Evolutionary conservation across 2,888 invertebrate species (phyloP).

Genomic region (Dryomyza anilis): DNA sequence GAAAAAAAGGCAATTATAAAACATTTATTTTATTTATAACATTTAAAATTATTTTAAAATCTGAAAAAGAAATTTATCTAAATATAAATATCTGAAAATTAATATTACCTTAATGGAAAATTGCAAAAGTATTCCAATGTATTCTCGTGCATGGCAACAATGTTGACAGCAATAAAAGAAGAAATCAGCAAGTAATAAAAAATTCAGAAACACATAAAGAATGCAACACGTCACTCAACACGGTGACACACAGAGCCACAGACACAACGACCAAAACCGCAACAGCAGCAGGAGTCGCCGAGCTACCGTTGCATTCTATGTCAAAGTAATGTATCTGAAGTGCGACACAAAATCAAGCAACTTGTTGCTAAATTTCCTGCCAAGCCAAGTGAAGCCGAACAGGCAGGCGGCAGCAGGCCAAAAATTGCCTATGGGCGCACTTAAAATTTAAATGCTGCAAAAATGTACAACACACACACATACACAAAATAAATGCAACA

Average conservation of each 20-base stretch:
- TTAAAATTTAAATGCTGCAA: neutral
- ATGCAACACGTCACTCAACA: slow-evolving; percentile 3
- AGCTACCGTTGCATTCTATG: neutral
- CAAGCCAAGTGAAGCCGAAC: neutral
- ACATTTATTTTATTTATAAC: no score
- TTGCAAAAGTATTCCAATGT: no score
- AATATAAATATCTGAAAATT: no score
- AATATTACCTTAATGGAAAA: no score
- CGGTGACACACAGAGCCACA: neutral
- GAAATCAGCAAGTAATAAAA: slow-evolving; percentile 6
- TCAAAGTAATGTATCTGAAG: neutral
- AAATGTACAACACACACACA: no score
- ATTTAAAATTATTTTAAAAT: no score
- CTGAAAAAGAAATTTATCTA: no score
- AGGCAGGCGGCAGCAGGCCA: neutral
- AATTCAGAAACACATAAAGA: neutral
- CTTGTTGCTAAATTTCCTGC: neutral
- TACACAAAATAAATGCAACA: no score
- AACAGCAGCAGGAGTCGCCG: neutral
- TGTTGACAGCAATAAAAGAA: slow-evolving; percentile 1
- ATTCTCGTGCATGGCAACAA: no score
- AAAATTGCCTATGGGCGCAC: neutral
- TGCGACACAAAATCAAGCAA: neutral
- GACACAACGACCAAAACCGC: neutral
- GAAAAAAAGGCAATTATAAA: no score